phyloP scores from a whole-genome alignment of 2,797 vertebrate genomes.

The Mormyrops boulengeri region DNA sequence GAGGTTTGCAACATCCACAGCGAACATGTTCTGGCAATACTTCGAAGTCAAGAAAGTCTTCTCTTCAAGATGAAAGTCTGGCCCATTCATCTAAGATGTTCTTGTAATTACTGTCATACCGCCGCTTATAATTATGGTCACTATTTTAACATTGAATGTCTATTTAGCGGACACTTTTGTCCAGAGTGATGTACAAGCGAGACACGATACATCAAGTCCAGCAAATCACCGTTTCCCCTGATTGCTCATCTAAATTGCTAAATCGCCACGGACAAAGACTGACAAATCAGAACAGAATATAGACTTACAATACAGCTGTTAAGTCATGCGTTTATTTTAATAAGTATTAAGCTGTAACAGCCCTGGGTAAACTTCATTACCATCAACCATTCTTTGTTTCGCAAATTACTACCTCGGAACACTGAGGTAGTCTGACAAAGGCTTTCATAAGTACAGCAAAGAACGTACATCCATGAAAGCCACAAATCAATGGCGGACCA shows the following conservation, averaged over 20 bases:
- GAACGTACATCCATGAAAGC: not conserved
- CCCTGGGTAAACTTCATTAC: not conserved
- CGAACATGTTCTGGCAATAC: not conserved
- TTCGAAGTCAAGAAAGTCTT: not conserved
- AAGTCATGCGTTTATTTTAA: slow-evolving; percentile 19
- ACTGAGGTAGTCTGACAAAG: not conserved
- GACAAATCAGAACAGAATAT: not conserved
- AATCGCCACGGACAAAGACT: not conserved
- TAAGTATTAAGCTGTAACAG: not conserved
- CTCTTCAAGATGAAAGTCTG: not conserved
- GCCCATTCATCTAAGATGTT: not conserved
- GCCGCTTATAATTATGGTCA: slow-evolving; percentile 3
- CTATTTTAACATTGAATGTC: not conserved
- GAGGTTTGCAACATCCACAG: not conserved
- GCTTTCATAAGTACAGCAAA: not conserved
- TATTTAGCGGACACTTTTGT: not conserved
- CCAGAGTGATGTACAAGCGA: not conserved
- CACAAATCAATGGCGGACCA: not conserved
- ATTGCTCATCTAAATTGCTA: slow-evolving; percentile 18
- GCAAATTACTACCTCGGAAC: not conserved
- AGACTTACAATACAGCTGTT: slow-evolving; percentile 4
- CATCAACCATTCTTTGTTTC: not conserved
- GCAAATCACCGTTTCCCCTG: slow-evolving; percentile 5
- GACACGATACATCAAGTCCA: not conserved
- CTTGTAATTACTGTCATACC: not conserved